Conservation (phyloP, 2,797 vertebrate species). For the Falco berigora region DNA sequence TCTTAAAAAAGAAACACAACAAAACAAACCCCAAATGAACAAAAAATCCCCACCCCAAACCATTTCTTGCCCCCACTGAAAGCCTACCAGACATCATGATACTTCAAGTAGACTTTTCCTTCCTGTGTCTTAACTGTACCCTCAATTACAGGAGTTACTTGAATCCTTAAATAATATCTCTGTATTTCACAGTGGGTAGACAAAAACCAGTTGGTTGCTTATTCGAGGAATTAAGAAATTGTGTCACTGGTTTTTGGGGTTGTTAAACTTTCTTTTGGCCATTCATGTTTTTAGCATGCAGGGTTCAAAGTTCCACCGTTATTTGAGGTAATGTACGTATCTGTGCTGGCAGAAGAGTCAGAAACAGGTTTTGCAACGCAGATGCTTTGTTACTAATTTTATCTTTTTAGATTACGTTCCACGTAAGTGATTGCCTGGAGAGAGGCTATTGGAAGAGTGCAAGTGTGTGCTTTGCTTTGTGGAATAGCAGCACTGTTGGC, state of each 20-base stretch:
- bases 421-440: neutral
- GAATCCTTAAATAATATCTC: neutral
- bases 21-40: neutral
- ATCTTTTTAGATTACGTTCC: neutral
- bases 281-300: rapidly evolving
- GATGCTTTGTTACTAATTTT: neutral
- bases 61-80: neutral
- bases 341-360: neutral
- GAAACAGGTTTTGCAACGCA: neutral
- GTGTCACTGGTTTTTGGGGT: neutral
- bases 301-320: neutral
- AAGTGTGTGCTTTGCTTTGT: neutral
- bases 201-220: neutral
- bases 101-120: neutral
- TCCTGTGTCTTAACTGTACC: neutral
- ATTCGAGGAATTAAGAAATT: neutral
- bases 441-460: too few relatives aligned
- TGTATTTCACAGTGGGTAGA: neutral
- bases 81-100: neutral
- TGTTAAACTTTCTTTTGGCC: neutral
- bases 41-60: neutral
- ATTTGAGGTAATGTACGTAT: rapidly evolving
- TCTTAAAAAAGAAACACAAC: neutral
- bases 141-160: neutral
- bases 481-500: neutral